These are phyloP conservation scores for Agapornis canus DNA, from an alignment of 2,797 vertebrate genomes.

Conservation along the genomic window DNA sequence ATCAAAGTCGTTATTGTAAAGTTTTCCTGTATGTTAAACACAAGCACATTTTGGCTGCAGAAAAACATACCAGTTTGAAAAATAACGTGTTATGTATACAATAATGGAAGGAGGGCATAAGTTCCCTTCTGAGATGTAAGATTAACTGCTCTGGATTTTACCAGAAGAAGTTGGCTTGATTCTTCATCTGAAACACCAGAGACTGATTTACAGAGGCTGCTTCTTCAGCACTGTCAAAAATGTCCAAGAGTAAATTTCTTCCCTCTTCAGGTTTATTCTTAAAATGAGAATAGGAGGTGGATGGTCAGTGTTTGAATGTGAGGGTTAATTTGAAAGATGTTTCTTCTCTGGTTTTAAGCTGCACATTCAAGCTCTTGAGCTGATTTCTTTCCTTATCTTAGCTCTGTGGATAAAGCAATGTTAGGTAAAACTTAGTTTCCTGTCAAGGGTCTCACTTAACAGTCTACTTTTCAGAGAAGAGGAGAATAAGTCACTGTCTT, in stretches of 20 bases:
- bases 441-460: background rate
- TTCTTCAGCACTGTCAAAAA: background rate
- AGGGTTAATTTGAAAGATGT: background rate
- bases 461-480: background rate
- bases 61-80: background rate
- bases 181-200: background rate
- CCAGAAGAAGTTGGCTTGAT: background rate
- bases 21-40: background rate
- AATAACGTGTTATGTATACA: rapidly evolving
- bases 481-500: background rate
- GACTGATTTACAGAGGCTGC: background rate
- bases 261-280: background rate
- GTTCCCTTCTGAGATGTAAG: background rate
- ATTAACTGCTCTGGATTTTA: background rate
- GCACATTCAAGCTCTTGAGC: background rate
- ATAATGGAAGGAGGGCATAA: rapidly evolving
- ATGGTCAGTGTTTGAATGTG: background rate
- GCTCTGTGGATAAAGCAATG: background rate
- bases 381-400: background rate
- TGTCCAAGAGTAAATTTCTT: background rate
- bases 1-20: background rate
- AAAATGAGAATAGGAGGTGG: background rate
- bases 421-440: background rate
- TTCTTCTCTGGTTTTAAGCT: background rate
- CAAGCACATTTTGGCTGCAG: rapidly evolving